phyloP scores from a whole-genome alignment of 1,140 invertebrate genomes.

The Drosophila sechellia region DNA sequence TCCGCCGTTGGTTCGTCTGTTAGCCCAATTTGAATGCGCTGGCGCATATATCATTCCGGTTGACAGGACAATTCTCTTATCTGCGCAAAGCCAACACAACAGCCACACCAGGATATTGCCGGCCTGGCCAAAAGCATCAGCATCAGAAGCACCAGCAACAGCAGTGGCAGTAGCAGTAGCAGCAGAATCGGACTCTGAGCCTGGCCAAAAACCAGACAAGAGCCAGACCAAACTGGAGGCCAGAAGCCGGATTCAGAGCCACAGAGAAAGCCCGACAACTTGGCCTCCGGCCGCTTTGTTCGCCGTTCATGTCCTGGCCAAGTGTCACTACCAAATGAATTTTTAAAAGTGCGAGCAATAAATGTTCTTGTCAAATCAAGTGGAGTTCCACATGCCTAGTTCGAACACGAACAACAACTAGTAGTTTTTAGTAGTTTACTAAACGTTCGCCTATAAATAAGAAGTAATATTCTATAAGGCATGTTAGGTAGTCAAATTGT shows the following conservation, averaged over 20 bases:
- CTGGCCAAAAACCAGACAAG: conserved; percentile 44
- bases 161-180: background rate
- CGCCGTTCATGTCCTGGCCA: conserved; percentile 43
- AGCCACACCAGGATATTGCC: conserved; percentile 54
- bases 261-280: conserved; percentile 13
- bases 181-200: conserved; percentile 6
- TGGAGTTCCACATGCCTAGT: background rate
- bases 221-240: conserved; percentile 36
- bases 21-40: conserved; percentile 85
- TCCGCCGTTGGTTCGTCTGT: conserved; percentile 63
- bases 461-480: too few relatives aligned
- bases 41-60: conserved; percentile 84
- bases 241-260: conserved; percentile 21
- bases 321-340: conserved; percentile 63
- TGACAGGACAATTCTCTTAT: conserved; percentile 85
- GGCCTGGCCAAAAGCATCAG: conserved; percentile 24
- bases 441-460: too few relatives aligned
- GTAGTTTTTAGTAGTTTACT: background rate
- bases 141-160: background rate
- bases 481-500: too few relatives aligned
- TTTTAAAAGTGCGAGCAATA: conserved; percentile 58
- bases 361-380: conserved; percentile 36
- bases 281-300: conserved; percentile 32
- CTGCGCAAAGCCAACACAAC: conserved; percentile 84
- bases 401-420: conserved; percentile 19